Conservation (phyloP, 2,113 vertebrate species). For the Tichodroma muraria region DNA sequence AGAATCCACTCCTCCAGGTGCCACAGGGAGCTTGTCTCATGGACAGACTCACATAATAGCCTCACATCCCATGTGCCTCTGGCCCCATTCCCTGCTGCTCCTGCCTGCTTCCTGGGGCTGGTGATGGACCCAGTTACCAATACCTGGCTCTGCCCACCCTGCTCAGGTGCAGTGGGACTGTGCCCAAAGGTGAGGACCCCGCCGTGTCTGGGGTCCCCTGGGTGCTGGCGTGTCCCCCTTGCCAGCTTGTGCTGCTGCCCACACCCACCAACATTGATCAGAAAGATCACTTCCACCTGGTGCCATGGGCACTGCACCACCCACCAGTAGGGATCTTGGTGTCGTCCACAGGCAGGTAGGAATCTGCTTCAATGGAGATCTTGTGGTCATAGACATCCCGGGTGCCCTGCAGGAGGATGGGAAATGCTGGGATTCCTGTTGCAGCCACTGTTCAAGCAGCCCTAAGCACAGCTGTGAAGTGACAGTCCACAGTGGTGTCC, state of each 20-base stretch:
- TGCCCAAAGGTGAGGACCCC: not conserved
- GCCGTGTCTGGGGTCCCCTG: not conserved
- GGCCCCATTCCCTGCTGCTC: not conserved
- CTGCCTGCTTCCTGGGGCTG: not conserved
- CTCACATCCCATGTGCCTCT: not conserved
- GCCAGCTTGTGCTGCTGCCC: not conserved
- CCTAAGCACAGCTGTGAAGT: not conserved
- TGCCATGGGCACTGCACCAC: not conserved
- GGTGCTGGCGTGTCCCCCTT: not conserved
- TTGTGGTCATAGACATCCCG: constrained; percentile 81
- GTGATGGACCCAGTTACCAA: not conserved
- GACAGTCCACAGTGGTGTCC: not conserved
- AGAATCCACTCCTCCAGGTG: not conserved
- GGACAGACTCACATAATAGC: not conserved
- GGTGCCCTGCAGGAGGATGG: constrained; percentile 67
- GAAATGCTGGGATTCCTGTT: not conserved
- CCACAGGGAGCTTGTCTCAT: not conserved
- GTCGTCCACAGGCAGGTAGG: constrained; percentile 83
- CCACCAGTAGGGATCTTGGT: constrained; percentile 84
- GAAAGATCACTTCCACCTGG: not conserved
- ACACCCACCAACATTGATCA: not conserved
- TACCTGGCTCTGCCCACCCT: not conserved
- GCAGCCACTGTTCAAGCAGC: not conserved
- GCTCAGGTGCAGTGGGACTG: not conserved
- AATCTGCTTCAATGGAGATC: constrained; percentile 79